Base-by-base conservation (phyloP, 2,113 vertebrate genomes). In the Hypomesus transpacificus region DNA sequence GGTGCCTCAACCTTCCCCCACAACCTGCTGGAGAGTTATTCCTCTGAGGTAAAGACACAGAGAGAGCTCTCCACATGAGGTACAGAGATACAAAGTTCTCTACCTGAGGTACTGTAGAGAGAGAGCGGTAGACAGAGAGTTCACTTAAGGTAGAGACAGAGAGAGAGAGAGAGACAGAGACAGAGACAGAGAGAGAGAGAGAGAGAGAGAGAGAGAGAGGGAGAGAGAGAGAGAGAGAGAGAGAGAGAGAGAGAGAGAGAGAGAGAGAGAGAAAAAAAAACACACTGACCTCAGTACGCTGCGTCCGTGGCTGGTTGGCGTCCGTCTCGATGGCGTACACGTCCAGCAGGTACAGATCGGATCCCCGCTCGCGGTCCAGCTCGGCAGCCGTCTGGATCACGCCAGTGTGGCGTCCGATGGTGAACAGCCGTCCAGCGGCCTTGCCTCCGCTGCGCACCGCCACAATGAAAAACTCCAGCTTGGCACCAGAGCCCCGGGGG, bases 401-500 rank as follows among this genome's bases (percentile, higher is more conserved):
- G 24, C 97, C 97, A 0, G 88, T 91, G 60, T 81, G 94, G 17
- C 96, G 94, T 9, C 96, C 97, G 0, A 99, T 94, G 70, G 94
- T 96, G 83, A 99, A 99, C 80, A 99, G 94, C 50, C 96, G 94
- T 0, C 96, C 97, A 0, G 93, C 94, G 0, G 91, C 87, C 82
- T 88, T 95, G 0, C 95, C 95, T 0, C 93, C 93, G 0, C 96
- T 94, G 1, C 91, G 94, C 0, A 97, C 94, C 0, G 95, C 94
- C 73, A 98, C 96, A 0, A 99, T 97, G 75, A 95, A 99, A 85
- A 96, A 99, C 84, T 99, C 97, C 93, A 98, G 94, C 66, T 91
- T 92, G 22, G 89, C 89, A 16, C 89, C 90, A 0, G 94, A 89
- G 57, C 95, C 95, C 17, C 94, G 88, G 0, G 94, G 93, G 77